Base-by-base conservation (phyloP, 2,888 invertebrate species). In the Troides oblongomaculatus region DNA sequence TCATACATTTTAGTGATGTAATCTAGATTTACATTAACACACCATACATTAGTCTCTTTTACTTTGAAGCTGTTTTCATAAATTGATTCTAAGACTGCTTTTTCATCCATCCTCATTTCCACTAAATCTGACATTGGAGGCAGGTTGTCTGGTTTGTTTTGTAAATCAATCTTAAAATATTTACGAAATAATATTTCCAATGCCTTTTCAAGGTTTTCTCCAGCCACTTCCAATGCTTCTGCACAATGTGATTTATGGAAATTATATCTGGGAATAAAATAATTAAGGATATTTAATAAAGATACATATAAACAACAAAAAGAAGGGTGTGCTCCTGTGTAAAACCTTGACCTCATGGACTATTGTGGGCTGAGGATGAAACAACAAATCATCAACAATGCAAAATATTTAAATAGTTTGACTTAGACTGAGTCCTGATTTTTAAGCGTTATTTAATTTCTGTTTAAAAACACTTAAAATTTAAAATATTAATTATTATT, bases 41-140 rank as follows among this genome's bases (percentile, higher is more conserved):
- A 94, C 97, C 97, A 97, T 23, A 96, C 93, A 85, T 96, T 94
- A 67, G 92, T 90, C 68, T 96, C 95, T 81, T 95, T 96, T 72
- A 95, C 95, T 77, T 90, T 92, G 81, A 96, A 97, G 46, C 93
- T 92, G 46, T 93, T 88, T 71, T 96, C 96, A 77, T 96, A 97
- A 73, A 97, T 97, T 21, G 96, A 96, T 85, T 96, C 94, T 50
- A 97, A 85, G 0, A 95, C 96, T 73, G 94, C 94, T 83, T 94
- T 95, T 79, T 97, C 97, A 69, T 97, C 97, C 14, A 85, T 86
- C 71, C 95, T 93, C 87, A 95, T 94, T 82, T 96, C 95, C 43
- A 94, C 73, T 58, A 96, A 79, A 77, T 95, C 95, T 4, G 89
- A 79, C 72, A 86, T 84, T 6, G 93, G 84, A 0, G 93, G 88